Conservation (phyloP, 1,140 invertebrate genomes). For the Psix sp. region DNA sequence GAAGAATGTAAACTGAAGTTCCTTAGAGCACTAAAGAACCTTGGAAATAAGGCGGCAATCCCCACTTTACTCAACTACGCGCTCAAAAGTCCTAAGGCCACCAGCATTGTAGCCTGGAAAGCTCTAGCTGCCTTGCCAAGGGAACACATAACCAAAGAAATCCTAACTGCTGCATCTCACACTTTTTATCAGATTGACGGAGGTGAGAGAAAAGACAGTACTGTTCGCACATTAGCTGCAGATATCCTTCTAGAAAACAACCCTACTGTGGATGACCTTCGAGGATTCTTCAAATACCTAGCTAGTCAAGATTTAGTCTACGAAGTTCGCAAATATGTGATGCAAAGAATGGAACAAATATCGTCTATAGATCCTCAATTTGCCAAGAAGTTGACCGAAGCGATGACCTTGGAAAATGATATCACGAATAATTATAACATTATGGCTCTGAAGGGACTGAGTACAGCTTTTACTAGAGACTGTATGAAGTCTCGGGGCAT, state of each 20-base stretch:
- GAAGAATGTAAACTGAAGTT: constrained; percentile 80
- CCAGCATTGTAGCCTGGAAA: constrained; percentile 82
- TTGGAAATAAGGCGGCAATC: constrained; percentile 79
- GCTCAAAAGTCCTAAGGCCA: constrained; percentile 74
- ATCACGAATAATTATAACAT: constrained; percentile 83
- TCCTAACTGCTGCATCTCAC: constrained; percentile 75
- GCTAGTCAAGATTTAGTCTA: constrained; percentile 77
- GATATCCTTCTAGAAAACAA: constrained; percentile 83
- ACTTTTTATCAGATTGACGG: constrained; percentile 82
- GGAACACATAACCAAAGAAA: constrained; percentile 68
- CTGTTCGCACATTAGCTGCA: constrained; percentile 82
- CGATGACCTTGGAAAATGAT: constrained; percentile 68
- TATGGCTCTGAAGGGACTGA: constrained; percentile 82
- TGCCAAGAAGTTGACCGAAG: constrained; percentile 68
- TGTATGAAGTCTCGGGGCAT: constrained; percentile 79
- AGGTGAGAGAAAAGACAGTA: constrained; percentile 81
- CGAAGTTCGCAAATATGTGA: constrained; percentile 83
- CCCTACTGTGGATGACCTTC: constrained; percentile 78
- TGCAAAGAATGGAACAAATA: constrained; percentile 81
- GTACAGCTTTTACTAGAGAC: constrained; percentile 82
- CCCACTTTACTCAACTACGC: constrained; percentile 79
- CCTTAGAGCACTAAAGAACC: constrained; percentile 83
- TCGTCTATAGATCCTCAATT: constrained; percentile 77
- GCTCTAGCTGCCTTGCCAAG: constrained; percentile 79
- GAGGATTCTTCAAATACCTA: constrained; percentile 79